Base-by-base conservation (phyloP, 2,113 vertebrate genomes). In the Prolemur simus region DNA sequence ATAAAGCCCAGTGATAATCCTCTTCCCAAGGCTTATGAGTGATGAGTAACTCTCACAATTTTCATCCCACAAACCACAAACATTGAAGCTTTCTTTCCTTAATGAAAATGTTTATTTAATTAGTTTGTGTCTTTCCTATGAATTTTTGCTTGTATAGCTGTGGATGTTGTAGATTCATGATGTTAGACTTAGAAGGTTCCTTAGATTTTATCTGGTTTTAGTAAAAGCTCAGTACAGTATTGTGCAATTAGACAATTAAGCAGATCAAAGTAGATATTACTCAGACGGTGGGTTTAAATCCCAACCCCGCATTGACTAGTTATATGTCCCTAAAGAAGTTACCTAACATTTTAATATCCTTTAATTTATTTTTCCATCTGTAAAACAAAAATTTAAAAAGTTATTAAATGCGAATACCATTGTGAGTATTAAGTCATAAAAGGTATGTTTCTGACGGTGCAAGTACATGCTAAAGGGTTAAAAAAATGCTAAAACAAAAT, bases 401-500 rank as follows among this genome's bases (percentile, higher is more conserved):
- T n/a, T 60, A 58, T 9, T 25, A 23, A 68, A 74, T 93, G 39
- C 18, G 7, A 82, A 39, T 83, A 69, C 3, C 32, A 66, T 39
- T 66, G 5, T 45, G 29, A 95, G 20, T 34, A 69, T 63, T 88
- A 78, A 87, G 37, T 85, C 42, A 73, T 69, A 68, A 52, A 84
- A 80, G 60, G 25, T 49, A 29, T 32, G 29, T 45, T 52, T 23
- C 66, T 81, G 37, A 13, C 27, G n/a, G 32, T 80, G 45, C 27
- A 92, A 84, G 63, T 77, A 52, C 27, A 68, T n/a, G 12, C 29
- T 25, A 32, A 52, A 29, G 45, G 8, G 23, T 87, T 21, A 87
- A 82, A 58, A 9, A 47, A 89, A 93, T 64, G 42, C 17, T 68
- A 91, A 93, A 77, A 66, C 47, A 95, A 89, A 93, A 93, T 21